phyloP scores from a whole-genome alignment of 1,140 invertebrate species.

The silkworm (Bombyx mori) region DNA sequence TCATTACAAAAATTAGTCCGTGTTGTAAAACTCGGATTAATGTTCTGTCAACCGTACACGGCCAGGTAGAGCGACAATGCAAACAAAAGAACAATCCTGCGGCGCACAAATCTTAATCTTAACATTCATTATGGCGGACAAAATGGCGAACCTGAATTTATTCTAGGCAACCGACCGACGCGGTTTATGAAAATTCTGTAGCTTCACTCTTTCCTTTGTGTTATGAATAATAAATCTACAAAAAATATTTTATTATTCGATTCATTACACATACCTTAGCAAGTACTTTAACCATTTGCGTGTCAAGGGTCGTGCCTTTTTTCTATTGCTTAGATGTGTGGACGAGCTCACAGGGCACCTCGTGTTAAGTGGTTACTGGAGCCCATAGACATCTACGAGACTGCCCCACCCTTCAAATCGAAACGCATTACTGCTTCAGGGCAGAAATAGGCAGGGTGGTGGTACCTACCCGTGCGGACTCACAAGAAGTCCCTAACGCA shows the following conservation, averaged over 20 bases:
- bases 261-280: background rate
- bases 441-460: no score
- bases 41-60: background rate
- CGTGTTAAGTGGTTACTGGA: no score
- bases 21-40: background rate
- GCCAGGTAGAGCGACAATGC: conserved; percentile 36
- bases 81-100: conserved; percentile 57
- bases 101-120: conserved; percentile 65
- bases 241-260: background rate
- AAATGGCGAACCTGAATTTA: conserved; percentile 66
- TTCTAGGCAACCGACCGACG: conserved; percentile 42
- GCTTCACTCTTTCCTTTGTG: conserved; percentile 27
- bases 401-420: no score
- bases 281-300: background rate
- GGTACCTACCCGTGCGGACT: no score
- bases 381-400: no score
- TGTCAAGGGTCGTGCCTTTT: background rate
- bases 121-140: conserved; percentile 57
- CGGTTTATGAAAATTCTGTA: conserved; percentile 25
- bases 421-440: no score
- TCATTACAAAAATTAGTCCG: conserved; percentile 17
- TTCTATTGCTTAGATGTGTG: no score
- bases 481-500: no score
- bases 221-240: background rate
- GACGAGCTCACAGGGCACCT: no score